These are phyloP conservation scores for Spea multiplicata DNA, from an alignment of 2,113 vertebrate species.

Conservation along the genomic window DNA sequence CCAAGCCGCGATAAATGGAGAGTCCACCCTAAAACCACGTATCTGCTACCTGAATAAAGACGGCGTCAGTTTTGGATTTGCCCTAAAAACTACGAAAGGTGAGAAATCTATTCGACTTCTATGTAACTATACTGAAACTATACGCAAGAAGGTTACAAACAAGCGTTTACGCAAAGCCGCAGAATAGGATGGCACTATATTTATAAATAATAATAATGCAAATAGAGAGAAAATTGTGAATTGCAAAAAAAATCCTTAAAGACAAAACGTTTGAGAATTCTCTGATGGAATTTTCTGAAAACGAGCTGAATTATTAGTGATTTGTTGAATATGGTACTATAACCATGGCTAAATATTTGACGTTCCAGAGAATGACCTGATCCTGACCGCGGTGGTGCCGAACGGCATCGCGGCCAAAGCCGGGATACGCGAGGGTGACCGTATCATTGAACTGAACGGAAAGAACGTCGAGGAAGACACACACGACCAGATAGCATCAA, in stretches of 20 bases:
- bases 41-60: conserved; percentile 85
- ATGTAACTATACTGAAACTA: too few species aligned
- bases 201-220: too few species aligned
- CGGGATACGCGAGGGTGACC: conserved; percentile 76
- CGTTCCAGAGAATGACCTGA: conserved; percentile 62
- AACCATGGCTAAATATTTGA: too few species aligned
- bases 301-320: too few species aligned
- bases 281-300: too few species aligned
- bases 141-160: too few species aligned
- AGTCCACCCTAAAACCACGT: conserved; percentile 63
- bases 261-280: too few species aligned
- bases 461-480: conserved; percentile 73
- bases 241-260: too few species aligned
- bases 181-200: too few species aligned
- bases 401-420: conserved; percentile 76
- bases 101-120: conserved; percentile 46
- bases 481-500: conserved; percentile 77
- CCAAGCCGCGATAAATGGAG: conserved; percentile 1
- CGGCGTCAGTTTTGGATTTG: conserved; percentile 77
- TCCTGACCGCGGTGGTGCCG: conserved; percentile 70
- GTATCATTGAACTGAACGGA: conserved; percentile 85
- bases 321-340: too few species aligned
- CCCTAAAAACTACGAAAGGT: conserved; percentile 78
- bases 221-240: too few species aligned
- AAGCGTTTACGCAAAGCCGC: too few species aligned